Conservation (phyloP, 1,140 invertebrate genomes). For the Cyclina sinensis region DNA sequence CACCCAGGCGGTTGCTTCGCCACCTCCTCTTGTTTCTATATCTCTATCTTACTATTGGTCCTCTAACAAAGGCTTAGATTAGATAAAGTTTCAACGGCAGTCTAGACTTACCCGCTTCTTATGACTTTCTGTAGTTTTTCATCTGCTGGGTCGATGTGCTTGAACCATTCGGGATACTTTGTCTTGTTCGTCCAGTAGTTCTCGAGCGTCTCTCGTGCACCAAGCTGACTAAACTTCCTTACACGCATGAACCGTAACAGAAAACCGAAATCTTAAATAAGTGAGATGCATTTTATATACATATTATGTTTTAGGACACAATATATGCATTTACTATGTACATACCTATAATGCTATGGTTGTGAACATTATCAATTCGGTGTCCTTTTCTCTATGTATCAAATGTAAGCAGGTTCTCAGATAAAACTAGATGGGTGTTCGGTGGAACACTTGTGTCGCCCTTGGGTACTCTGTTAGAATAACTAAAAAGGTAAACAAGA, state of each 20-base stretch:
- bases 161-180: constrained; percentile 94
- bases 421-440: too few relatives aligned
- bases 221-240: constrained; percentile 89
- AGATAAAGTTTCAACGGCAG: too few relatives aligned
- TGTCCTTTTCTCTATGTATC: too few relatives aligned
- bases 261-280: constrained; percentile 38
- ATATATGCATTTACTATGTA: too few relatives aligned
- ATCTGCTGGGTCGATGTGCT: constrained; percentile 91
- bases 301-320: too few relatives aligned
- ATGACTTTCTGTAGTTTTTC: constrained; percentile 92
- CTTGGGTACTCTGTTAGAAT: too few relatives aligned
- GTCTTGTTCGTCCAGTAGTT: constrained; percentile 93
- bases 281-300: too few relatives aligned
- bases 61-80: background rate
- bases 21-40: background rate
- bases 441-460: too few relatives aligned
- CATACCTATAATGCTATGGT: too few relatives aligned
- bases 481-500: too few relatives aligned
- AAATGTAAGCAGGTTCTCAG: too few relatives aligned
- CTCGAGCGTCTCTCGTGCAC: constrained; percentile 94
- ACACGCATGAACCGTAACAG: constrained; percentile 38
- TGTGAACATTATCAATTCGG: too few relatives aligned
- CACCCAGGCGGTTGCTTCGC: background rate
- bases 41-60: background rate
- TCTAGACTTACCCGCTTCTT: constrained; percentile 89